Evolutionary conservation across 1,140 invertebrate genomes (phyloP), one percentile per base, ranked within the genome.

Genomic region (Dolichoris vasculosae): DNA sequence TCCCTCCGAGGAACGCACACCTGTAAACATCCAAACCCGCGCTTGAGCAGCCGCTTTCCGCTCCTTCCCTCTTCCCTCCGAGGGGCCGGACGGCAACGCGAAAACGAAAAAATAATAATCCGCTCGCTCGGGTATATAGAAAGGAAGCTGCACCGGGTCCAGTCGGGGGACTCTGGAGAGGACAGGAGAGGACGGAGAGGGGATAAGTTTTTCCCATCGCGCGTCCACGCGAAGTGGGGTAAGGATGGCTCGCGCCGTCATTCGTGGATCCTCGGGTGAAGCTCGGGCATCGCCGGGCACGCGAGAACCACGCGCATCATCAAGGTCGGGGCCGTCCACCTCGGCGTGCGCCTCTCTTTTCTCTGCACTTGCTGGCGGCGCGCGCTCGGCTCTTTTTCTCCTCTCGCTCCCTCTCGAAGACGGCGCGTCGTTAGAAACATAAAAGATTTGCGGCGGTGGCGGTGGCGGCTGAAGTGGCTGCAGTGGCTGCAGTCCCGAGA

Each of bases 261-360:
- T 88, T 93, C 92, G 92, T 82, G 38, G 59, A 40, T 35, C n/a
- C 85, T 89, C 93, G 92, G 76, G 38, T 26, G 30, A 6, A 8
- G 40, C 43, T 93, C 92, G 92, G 89, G 20, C 30, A 43, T n/a
- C 26, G 85, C 93, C 93, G 93, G 93, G 93, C 93, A 93, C 93
- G 93, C 93, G 93, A 93, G 92, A 92, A 91, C 92, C 93, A 93
- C 93, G 93, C 93, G 93, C 90, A 69, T 48, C 78, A 93, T 91
- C 93, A 93, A 93, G 93, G 93, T 92, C 93, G 92, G 87, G 90
- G 88, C 89, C 90, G 90, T 93, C 90, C 86, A 92, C 92, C 91
- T 89, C 88, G 87, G 86, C 88, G 86, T 86, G 89, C 77, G 78
- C 80, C 83, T 51, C 75, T 30, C 26, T 82, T 51, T 23, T 40